These are phyloP conservation scores for Balearica regulorum DNA, from an alignment of 2,797 vertebrate genomes.

Conservation along the genomic window DNA sequence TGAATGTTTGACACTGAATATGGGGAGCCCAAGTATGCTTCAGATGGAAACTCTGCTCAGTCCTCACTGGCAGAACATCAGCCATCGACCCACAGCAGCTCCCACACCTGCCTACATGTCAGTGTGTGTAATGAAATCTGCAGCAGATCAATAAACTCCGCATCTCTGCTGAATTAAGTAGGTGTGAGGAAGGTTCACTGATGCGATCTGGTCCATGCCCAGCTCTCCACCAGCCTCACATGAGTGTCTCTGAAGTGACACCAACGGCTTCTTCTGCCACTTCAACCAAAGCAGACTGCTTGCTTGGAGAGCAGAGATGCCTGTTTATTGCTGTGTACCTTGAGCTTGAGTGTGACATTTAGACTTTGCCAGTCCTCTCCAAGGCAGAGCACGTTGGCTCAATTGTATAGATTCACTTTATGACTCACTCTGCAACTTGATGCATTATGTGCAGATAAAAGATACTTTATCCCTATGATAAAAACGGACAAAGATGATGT, in stretches of 20 bases:
- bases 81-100: not conserved
- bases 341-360: not conserved
- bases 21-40: not conserved
- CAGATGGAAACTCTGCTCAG: not conserved
- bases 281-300: not conserved
- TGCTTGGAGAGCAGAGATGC: not conserved
- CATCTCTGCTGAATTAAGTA: not conserved
- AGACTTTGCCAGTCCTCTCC: conserved; percentile 4
- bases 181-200: not conserved
- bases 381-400: conserved; percentile 30
- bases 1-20: not conserved
- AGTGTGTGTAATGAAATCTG: not conserved
- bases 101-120: not conserved
- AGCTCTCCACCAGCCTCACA: not conserved
- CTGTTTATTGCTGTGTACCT: not conserved
- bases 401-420: conserved; percentile 34
- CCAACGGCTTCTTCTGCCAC: not conserved
- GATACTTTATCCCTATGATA: conserved; percentile 66
- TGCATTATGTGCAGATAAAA: conserved; percentile 70
- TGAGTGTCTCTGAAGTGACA: not conserved
- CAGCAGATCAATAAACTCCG: not conserved
- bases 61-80: not conserved
- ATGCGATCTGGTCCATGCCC: not conserved
- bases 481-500: conserved; percentile 61
- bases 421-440: conserved; percentile 65